Percentiles rank a stretch among this genome's conserved stretches.
phyloP scores from a whole-genome alignment of 2,888 invertebrate species.

The Herminia tarsipennalis region DNA sequence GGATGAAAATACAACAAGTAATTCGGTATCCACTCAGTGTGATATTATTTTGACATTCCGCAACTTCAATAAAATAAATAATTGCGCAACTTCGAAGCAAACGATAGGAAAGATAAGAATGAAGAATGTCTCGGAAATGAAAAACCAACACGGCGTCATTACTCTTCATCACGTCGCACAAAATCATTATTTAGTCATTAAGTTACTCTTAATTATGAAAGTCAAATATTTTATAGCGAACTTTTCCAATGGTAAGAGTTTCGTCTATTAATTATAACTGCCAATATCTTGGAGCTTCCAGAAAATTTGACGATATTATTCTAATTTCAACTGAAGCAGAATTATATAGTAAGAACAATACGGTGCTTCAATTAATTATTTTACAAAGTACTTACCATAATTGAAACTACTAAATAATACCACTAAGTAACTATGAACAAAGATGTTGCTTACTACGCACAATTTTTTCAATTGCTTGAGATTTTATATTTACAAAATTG shows the following conservation, averaged over 20 bases:
- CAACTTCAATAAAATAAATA: not conserved
- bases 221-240: conserved; percentile 33
- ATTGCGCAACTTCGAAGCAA: not conserved
- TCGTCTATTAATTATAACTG: conserved; percentile 13
- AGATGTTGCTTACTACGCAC: too few species aligned
- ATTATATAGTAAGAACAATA: not conserved
- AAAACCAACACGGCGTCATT: conserved; percentile 38
- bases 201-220: conserved; percentile 30
- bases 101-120: not conserved
- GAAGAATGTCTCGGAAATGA: conserved; percentile 34
- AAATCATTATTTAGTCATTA: conserved; percentile 39
- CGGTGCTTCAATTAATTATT: not conserved
- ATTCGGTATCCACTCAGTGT: not conserved
- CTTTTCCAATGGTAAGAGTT: conserved; percentile 27
- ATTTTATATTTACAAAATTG: too few species aligned
- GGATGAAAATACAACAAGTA: too few species aligned
- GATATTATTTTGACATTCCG: not conserved
- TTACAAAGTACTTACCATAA: too few species aligned
- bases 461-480: too few species aligned
- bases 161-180: conserved; percentile 44
- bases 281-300: conserved; percentile 8
- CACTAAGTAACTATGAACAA: too few species aligned
- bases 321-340: conserved; percentile 5
- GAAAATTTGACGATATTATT: conserved; percentile 6
- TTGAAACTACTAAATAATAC: too few species aligned